Conservation (phyloP, 2,797 vertebrate species). For the Caiman crocodilus region DNA sequence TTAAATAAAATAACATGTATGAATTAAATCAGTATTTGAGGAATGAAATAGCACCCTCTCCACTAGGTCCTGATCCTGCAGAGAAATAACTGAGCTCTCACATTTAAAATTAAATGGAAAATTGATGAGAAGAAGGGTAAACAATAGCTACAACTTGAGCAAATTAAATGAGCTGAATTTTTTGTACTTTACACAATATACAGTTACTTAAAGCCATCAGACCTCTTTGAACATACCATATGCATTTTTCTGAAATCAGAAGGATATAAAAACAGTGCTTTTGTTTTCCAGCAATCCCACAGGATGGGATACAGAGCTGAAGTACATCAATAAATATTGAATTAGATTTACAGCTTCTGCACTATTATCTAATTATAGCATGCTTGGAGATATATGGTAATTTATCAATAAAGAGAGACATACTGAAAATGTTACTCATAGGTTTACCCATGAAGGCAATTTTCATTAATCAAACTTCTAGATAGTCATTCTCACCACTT, state of each 20-base stretch:
- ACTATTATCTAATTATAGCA: slow-evolving; percentile 67
- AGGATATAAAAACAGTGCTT: slow-evolving; percentile 10
- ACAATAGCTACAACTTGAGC: not conserved
- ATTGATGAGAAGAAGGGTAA: slow-evolving; percentile 30
- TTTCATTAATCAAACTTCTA: slow-evolving; percentile 60
- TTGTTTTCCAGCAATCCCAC: slow-evolving; percentile 24
- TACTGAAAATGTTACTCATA: slow-evolving; percentile 62
- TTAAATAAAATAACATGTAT: slow-evolving; percentile 7
- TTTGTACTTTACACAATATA: not conserved
- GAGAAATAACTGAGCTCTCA: not conserved
- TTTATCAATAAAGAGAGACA: slow-evolving; percentile 63
- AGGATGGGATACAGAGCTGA: slow-evolving; percentile 50
- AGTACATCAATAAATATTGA: slow-evolving; percentile 69
- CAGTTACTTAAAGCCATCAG: not conserved
- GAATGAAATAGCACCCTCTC: not conserved
- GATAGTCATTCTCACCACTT: slow-evolving; percentile 24
- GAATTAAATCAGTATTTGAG: not conserved
- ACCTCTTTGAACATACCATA: not conserved
- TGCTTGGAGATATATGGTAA: slow-evolving; percentile 63
- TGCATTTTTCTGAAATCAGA: slow-evolving; percentile 38
- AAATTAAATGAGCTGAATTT: not conserved
- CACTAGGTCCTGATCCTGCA: not conserved
- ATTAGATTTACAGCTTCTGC: slow-evolving; percentile 62
- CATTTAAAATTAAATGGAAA: not conserved
- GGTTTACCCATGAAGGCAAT: slow-evolving; percentile 28